These are phyloP conservation scores for Drosophila trapezifrons DNA, from an alignment of 1,140 invertebrate genomes.

Conservation along the genomic window DNA sequence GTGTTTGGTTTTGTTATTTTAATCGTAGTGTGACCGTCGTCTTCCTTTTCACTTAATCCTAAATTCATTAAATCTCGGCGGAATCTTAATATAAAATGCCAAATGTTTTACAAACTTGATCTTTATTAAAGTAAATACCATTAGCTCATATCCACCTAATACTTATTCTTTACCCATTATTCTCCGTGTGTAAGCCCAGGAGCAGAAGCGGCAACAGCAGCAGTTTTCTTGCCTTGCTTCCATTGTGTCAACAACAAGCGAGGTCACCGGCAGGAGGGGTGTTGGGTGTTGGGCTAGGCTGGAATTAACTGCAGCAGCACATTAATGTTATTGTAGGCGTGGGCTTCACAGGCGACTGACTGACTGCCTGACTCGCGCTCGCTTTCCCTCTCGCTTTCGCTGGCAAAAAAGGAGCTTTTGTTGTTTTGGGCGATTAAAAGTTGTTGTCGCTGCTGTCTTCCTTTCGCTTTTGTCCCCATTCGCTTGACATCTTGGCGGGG, in stretches of 20 bases:
- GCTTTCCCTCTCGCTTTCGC: constrained; percentile 17
- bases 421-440: constrained; percentile 82
- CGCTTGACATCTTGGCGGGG: constrained; percentile 60
- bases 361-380: constrained; percentile 23
- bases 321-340: constrained; percentile 80
- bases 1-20: no score
- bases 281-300: background rate
- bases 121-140: no score
- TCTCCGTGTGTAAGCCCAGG: background rate
- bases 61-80: no score
- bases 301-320: constrained; percentile 77
- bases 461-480: constrained; percentile 76
- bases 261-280: constrained; percentile 49
- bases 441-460: constrained; percentile 66
- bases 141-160: no score
- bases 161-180: no score
- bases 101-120: no score
- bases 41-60: no score
- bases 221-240: constrained; percentile 52
- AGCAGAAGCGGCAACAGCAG: constrained; percentile 22
- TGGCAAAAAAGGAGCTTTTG: constrained; percentile 60
- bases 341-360: constrained; percentile 62
- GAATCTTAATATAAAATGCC: no score
- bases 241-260: constrained; percentile 79
- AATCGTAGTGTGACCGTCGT: no score